Percentiles rank a stretch among this genome's conserved stretches.
phyloP scores from a whole-genome alignment of 1,140 invertebrate species.

The Bombus consobrinus region DNA sequence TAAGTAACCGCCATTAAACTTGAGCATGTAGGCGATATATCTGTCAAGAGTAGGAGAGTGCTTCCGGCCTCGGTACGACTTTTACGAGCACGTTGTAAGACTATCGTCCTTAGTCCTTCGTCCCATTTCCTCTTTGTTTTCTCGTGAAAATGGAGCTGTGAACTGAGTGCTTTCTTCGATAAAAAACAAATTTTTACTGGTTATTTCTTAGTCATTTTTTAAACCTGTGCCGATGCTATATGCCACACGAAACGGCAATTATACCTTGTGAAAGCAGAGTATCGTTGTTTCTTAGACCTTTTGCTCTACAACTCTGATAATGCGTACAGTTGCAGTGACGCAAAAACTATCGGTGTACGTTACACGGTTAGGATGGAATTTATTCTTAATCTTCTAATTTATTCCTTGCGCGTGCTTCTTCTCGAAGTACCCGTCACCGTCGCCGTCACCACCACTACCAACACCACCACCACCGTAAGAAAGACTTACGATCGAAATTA shows the following conservation, averaged over 20 bases:
- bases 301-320: no score
- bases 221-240: not conserved
- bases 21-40: slow-evolving; percentile 52
- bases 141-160: not conserved
- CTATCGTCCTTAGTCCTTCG: slow-evolving; percentile 43
- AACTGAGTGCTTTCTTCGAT: not conserved
- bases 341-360: no score
- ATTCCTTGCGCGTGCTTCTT: no score
- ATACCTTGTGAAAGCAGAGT: no score
- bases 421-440: no score
- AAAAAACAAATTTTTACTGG: not conserved
- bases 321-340: no score
- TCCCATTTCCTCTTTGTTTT: slow-evolving; percentile 26
- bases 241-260: not conserved
- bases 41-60: slow-evolving; percentile 54
- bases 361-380: no score
- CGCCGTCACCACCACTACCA: no score
- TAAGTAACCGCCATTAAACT: slow-evolving; percentile 61
- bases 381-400: no score
- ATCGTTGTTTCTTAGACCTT: no score
- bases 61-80: slow-evolving; percentile 45
- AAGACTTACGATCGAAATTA: no score
- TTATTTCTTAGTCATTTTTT: not conserved
- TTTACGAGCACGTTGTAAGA: slow-evolving; percentile 54
- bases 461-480: no score